These are phyloP conservation scores for Phortica magna DNA, from an alignment of 2,888 invertebrate genomes.

Conservation along the genomic window DNA sequence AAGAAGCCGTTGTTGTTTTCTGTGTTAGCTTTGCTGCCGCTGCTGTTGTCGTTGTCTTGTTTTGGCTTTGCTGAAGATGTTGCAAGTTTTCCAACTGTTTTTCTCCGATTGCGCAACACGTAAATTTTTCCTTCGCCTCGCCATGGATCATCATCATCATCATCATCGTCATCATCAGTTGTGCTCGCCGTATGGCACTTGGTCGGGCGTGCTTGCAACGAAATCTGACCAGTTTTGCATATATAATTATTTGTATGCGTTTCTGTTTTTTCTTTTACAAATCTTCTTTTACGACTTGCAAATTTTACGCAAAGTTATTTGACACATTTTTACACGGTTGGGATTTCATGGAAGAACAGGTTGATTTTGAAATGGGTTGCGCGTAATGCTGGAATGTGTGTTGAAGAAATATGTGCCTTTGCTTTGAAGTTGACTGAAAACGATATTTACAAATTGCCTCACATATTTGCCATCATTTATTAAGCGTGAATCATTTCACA, in stretches of 20 bases:
- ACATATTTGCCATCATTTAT: no score
- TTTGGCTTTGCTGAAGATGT: slow-evolving; percentile 57
- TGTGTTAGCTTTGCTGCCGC: slow-evolving; percentile 31
- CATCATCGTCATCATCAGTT: background rate
- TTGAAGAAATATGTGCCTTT: no score
- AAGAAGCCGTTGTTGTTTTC: slow-evolving; percentile 41
- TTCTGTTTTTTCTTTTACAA: slow-evolving; percentile 7
- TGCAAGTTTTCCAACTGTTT: slow-evolving; percentile 61
- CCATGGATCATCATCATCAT: background rate
- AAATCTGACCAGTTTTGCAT: slow-evolving; percentile 24
- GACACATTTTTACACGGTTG: slow-evolving; percentile 21
- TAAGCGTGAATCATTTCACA: no score
- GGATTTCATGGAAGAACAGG: slow-evolving; percentile 17
- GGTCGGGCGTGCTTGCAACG: background rate
- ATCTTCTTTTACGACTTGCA: background rate
- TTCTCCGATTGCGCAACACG: slow-evolving; percentile 38
- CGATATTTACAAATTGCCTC: no score
- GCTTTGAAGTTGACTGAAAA: no score
- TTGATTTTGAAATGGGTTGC: slow-evolving; percentile 25
- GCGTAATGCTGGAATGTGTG: background rate
- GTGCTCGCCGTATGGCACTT: background rate
- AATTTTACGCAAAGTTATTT: slow-evolving; percentile 31
- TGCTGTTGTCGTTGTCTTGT: slow-evolving; percentile 37
- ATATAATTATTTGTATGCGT: slow-evolving; percentile 16
- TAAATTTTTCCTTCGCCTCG: slow-evolving; percentile 32